A percentile compares a stretch with the other conserved stretches of the same genome.
Evolutionary conservation across 2,797 vertebrate genomes (phyloP).

Genomic region (Myotis planiceps): DNA sequence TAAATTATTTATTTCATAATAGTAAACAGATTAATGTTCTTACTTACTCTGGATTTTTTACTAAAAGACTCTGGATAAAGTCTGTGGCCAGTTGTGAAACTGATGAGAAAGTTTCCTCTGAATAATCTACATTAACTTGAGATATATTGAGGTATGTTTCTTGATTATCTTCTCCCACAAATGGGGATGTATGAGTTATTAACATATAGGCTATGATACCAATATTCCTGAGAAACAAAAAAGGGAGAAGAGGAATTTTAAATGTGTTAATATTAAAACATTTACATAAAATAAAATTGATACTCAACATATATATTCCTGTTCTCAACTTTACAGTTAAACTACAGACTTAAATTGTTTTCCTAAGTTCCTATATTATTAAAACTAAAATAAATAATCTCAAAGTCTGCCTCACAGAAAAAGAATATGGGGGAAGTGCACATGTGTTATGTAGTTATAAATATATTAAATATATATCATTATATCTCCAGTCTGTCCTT

Average conservation of each 20-base stretch:
- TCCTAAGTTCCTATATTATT: constrained; percentile 32
- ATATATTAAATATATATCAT: background rate
- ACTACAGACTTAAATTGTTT: constrained; percentile 11
- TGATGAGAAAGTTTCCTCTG: constrained; percentile 92
- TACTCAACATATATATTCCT: constrained; percentile 23
- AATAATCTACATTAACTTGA: constrained; percentile 97
- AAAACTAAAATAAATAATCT: constrained; percentile 57
- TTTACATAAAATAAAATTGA: background rate
- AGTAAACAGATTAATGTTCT: constrained; percentile 5
- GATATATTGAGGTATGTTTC: constrained; percentile 98
- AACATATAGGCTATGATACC: constrained; percentile 98
- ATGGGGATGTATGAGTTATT: constrained; percentile 96
- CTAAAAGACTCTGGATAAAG: constrained; percentile 95
- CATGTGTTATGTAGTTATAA: background rate
- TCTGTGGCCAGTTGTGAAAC: constrained; percentile 95
- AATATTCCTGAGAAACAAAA: constrained; percentile 91
- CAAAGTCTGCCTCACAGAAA: constrained; percentile 14
- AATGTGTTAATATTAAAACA: constrained; percentile 40
- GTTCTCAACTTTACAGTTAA: constrained; percentile 10
- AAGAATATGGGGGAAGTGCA: background rate
- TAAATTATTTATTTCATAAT: constrained; percentile 1
- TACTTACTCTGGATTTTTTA: constrained; percentile 96
- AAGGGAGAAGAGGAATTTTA: constrained; percentile 7
- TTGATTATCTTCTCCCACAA: constrained; percentile 95
- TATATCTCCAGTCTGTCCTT: background rate